A percentile compares a stretch with the other conserved stretches of the same genome.
Evolutionary conservation across 1,140 invertebrate genomes (phyloP).

Genomic region (Drosophila mayri): DNA sequence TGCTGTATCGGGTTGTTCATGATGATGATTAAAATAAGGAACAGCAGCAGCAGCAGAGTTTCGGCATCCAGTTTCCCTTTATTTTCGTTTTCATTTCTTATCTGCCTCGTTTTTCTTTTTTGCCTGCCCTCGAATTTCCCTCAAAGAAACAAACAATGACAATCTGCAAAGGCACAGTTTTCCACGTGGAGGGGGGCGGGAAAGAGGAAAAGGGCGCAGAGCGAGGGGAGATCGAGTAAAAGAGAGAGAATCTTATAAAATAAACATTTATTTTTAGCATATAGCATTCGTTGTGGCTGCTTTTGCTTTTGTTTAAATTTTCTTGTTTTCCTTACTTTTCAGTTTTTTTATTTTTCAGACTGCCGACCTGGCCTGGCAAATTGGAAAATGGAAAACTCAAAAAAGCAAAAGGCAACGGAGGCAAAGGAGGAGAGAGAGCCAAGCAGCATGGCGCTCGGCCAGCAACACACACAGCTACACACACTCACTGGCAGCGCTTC

Average conservation of each 20-base stretch:
- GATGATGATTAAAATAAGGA: constrained; percentile 13
- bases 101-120: constrained; percentile 17
- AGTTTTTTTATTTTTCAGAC: constrained; percentile 4
- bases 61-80: constrained; percentile 10
- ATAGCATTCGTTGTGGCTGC: constrained; percentile 30
- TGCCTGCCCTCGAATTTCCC: background rate
- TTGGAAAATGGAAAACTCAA: constrained; percentile 72
- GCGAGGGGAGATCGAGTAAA: background rate
- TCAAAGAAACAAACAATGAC: constrained; percentile 60
- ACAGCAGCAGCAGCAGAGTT: background rate
- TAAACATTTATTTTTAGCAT: constrained; percentile 82
- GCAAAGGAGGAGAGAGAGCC: background rate
- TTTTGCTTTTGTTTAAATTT: constrained; percentile 30
- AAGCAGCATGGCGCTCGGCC: constrained; percentile 36
- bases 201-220: constrained; percentile 12
- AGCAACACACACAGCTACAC: constrained; percentile 9
- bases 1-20: background rate
- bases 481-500: background rate
- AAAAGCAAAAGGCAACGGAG: constrained; percentile 40
- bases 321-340: constrained; percentile 25
- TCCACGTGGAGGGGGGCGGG: constrained; percentile 36
- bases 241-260: constrained; percentile 73
- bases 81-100: constrained; percentile 25
- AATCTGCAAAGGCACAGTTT: constrained; percentile 34
- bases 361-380: constrained; percentile 49